Evolutionary conservation across 2,888 invertebrate genomes (phyloP).

Genomic region (Ochlodes sylvanus): DNA sequence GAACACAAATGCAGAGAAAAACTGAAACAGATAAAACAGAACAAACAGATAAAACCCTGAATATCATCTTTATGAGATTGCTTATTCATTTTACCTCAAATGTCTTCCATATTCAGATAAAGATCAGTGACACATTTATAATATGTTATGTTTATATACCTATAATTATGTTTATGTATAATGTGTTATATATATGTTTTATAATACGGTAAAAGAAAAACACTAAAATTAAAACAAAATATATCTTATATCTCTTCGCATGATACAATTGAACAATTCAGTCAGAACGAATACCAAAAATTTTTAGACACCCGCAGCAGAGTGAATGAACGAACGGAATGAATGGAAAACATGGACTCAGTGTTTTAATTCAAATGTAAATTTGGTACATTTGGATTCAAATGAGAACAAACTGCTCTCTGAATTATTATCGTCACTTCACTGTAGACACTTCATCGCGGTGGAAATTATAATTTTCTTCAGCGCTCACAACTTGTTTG

Average conservation of each 20-base stretch:
- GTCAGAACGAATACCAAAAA: constrained; percentile 8
- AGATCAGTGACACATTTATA: too few relatives aligned
- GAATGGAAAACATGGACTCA: constrained; percentile 44
- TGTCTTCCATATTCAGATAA: too few relatives aligned
- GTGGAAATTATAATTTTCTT: constrained; percentile 11
- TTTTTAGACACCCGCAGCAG: constrained; percentile 41
- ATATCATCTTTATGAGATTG: too few relatives aligned
- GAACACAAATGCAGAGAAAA: too few relatives aligned
- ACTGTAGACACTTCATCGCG: constrained; percentile 19
- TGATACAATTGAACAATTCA: background rate
- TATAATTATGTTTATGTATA: too few relatives aligned
- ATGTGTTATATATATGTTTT: too few relatives aligned
- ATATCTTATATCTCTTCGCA: background rate
- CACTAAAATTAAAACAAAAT: too few relatives aligned
- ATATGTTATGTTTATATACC: too few relatives aligned
- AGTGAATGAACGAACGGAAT: constrained; percentile 36
- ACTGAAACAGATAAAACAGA: too few relatives aligned
- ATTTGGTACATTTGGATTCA: constrained; percentile 60
- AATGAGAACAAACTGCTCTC: constrained; percentile 51
- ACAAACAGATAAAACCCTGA: too few relatives aligned
- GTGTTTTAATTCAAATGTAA: constrained; percentile 69
- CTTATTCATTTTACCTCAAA: too few relatives aligned
- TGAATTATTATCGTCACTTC: constrained; percentile 50
- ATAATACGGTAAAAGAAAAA: too few relatives aligned
- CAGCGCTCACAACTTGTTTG: constrained; percentile 1